phyloP scores from a whole-genome alignment of 2,797 vertebrate genomes.

The Alosa sapidissima region DNA sequence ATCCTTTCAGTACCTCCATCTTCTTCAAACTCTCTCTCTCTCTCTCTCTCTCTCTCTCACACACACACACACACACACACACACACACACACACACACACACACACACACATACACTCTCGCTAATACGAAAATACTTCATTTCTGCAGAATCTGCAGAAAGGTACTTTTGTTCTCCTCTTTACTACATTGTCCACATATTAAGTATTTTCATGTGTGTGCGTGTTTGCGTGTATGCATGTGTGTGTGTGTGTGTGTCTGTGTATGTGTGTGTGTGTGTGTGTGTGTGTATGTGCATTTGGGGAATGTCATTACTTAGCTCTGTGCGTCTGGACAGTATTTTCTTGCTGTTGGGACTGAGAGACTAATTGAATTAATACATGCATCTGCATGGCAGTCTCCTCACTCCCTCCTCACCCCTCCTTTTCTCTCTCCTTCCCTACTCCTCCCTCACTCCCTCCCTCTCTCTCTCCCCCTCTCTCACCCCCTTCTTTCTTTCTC shows the following conservation, averaged over 20 bases:
- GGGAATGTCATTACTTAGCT: background rate
- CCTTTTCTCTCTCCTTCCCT: background rate
- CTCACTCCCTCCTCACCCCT: background rate
- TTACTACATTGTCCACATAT: too few relatives aligned
- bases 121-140: too few relatives aligned
- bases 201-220: too few relatives aligned
- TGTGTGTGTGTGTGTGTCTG: background rate
- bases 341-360: slow-evolving; percentile 26
- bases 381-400: background rate
- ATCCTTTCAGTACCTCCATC: background rate
- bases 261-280: slow-evolving; percentile 5
- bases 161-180: too few relatives aligned
- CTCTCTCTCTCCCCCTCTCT: background rate
- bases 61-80: background rate
- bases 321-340: slow-evolving; percentile 15
- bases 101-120: too few relatives aligned
- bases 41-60: background rate
- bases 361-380: slow-evolving; percentile 54
- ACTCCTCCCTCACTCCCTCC: background rate
- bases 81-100: too few relatives aligned
- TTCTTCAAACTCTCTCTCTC: background rate
- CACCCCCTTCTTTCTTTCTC: background rate
- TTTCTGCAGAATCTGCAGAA: too few relatives aligned
- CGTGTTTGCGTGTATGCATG: too few relatives aligned
- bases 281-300: background rate